A percentile compares a stretch with the other conserved stretches of the same genome.
These are phyloP conservation scores for Emydocephalus ijimae DNA, from an alignment of 2,113 vertebrate species.

Conservation along the genomic window DNA sequence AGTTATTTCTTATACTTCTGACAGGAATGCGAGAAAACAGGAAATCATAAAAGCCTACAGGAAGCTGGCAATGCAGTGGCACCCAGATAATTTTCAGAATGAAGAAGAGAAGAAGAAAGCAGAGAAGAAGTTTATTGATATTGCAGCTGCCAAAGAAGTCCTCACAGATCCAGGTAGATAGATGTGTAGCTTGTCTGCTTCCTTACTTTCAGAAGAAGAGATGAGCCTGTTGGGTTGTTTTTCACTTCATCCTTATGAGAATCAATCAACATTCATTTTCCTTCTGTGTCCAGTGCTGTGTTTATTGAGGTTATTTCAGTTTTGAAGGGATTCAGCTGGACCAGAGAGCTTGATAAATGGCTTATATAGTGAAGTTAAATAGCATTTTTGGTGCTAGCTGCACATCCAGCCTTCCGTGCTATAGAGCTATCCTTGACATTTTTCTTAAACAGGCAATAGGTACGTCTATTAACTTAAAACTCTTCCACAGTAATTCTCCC, in stretches of 20 bases:
- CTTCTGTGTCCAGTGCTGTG: neutral
- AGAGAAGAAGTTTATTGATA: constrained; percentile 97
- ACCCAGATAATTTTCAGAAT: constrained; percentile 96
- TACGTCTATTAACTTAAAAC: neutral
- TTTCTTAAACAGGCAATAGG: neutral
- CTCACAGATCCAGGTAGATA: constrained; percentile 90
- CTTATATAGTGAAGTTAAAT: neutral
- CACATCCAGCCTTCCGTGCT: neutral
- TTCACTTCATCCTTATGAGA: neutral
- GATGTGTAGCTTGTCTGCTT: neutral
- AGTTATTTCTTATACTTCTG: neutral
- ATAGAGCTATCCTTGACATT: neutral
- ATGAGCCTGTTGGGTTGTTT: neutral
- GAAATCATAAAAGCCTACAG: constrained; percentile 97
- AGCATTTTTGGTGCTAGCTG: neutral
- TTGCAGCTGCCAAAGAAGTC: constrained; percentile 97
- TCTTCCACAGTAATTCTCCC: neutral
- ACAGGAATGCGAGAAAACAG: constrained; percentile 93
- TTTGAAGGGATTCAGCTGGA: neutral
- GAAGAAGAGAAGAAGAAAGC: constrained; percentile 93
- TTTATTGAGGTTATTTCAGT: neutral
- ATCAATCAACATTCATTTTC: neutral
- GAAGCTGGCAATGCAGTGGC: constrained; percentile 95
- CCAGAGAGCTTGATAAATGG: neutral
- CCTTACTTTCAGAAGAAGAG: neutral